Evolutionary conservation across 2,113 vertebrate species (phyloP), one percentile per base, ranked within the genome.

Genomic region (Leptobrachium ailaonicum): DNA sequence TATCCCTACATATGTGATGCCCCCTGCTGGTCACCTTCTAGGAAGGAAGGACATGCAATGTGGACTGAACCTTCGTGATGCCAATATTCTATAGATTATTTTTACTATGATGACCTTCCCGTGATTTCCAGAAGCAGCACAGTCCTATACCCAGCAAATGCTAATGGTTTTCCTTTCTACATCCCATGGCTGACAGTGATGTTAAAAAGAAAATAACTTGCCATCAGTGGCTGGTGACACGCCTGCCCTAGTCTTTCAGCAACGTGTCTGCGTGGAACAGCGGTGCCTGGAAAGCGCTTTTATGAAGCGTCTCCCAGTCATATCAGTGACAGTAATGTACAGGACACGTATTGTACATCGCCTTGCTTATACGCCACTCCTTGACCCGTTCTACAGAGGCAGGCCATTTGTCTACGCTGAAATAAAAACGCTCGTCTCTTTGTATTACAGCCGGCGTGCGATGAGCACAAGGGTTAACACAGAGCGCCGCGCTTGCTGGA

Each of bases 401-500:
- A 64, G 62, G 62, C 6, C 20, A 13, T 64, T 64, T 20, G 40
- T 50, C 47, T 50, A 8, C 8, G 47, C 47, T 50, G 62, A 8
- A 7, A 64, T 64, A 50, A 50, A 32, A 50, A 4, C 47, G 47
- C 8, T 50, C 8, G 47, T 50, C 47, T 5, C 8, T 50, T 50
- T 50, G 62, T 40, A 64, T 13, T 20, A 7, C 62, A 64, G 62
- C 3, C 62, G 6, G 4, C 45, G 9, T 42, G 4, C 50, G n/a
- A 9, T n/a, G 2, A 68, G 71, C 11, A 9, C 66, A 73, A 54
- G 11, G 71, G 78, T 73, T 80, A 73, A 73, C 32, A 20, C 41
- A 80, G 71, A 73, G 40, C 68, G 71, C 60, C 71, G 68, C 78
- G 54, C 58, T 47, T 43, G 62, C 50, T 74, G 41, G 78, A 73